Evolutionary conservation across 2,113 vertebrate genomes (phyloP).

Genomic region (Neoarius graeffei): DNA sequence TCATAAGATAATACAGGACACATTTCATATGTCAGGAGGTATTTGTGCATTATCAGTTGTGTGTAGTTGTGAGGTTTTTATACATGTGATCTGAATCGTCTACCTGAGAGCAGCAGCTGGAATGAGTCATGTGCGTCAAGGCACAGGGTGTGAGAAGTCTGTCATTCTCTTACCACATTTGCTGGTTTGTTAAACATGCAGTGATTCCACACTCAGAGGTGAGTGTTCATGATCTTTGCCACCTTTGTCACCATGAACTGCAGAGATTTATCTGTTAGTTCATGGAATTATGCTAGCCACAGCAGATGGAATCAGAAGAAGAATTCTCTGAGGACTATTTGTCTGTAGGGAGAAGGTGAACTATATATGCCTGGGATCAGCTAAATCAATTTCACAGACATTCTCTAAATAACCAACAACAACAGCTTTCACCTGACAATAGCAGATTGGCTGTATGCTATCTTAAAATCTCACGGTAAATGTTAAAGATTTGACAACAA

Average conservation of each 20-base stretch:
- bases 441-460: neutral
- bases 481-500: neutral
- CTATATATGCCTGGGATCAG: neutral
- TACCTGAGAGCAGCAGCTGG: neutral
- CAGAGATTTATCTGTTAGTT: neutral
- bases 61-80: neutral
- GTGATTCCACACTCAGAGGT: neutral
- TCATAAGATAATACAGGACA: neutral
- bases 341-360: too few species aligned
- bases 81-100: neutral
- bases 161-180: neutral
- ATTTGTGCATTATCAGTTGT: neutral
- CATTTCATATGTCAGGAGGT: neutral
- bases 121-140: neutral
- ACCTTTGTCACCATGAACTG: neutral
- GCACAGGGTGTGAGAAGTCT: neutral
- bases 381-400: neutral
- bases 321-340: too few species aligned
- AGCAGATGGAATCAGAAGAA: neutral
- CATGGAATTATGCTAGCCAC: neutral
- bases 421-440: too few species aligned
- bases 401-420: neutral
- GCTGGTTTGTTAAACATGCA: slow-evolving; percentile 1
- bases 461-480: neutral
- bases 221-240: neutral